Evolutionary conservation across 2,888 invertebrate species (phyloP).

Genomic region (Dasysyrphus tricinctus): DNA sequence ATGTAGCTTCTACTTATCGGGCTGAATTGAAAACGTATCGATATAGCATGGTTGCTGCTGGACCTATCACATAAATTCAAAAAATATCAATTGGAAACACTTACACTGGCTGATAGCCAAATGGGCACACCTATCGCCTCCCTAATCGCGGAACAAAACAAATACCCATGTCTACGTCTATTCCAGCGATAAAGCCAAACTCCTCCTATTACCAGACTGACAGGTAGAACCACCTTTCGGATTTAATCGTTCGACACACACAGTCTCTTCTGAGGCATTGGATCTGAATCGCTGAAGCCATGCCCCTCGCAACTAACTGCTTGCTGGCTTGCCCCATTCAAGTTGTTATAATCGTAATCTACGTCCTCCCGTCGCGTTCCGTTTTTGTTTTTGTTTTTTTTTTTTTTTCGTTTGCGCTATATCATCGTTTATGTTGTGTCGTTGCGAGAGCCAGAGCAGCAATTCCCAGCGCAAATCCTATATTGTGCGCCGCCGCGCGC

Average conservation of each 20-base stretch:
- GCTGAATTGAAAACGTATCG: constrained; percentile 43
- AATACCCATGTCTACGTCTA: constrained; percentile 74
- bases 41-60: constrained; percentile 28
- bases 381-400: background rate
- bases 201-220: constrained; percentile 75
- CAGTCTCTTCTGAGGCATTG: constrained; percentile 20
- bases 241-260: constrained; percentile 70
- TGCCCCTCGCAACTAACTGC: constrained; percentile 41
- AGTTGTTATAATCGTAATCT: constrained; percentile 40
- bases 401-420: background rate
- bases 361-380: constrained; percentile 22
- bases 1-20: constrained; percentile 37
- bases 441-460: constrained; percentile 10
- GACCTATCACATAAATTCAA: constrained; percentile 72
- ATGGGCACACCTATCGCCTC: constrained; percentile 75
- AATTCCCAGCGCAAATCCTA: constrained; percentile 42
- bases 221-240: constrained; percentile 75
- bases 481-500: constrained; percentile 30
- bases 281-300: background rate
- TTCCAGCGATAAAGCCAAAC: constrained; percentile 71
- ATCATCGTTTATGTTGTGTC: constrained; percentile 10
- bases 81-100: constrained; percentile 75
- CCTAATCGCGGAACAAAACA: constrained; percentile 74
- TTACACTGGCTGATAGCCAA: constrained; percentile 73
- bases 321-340: constrained; percentile 31